Evolutionary conservation across 2,113 vertebrate genomes (phyloP), one percentile per base, ranked within the genome.

Genomic region (Mystacornis crossleyi): DNA sequence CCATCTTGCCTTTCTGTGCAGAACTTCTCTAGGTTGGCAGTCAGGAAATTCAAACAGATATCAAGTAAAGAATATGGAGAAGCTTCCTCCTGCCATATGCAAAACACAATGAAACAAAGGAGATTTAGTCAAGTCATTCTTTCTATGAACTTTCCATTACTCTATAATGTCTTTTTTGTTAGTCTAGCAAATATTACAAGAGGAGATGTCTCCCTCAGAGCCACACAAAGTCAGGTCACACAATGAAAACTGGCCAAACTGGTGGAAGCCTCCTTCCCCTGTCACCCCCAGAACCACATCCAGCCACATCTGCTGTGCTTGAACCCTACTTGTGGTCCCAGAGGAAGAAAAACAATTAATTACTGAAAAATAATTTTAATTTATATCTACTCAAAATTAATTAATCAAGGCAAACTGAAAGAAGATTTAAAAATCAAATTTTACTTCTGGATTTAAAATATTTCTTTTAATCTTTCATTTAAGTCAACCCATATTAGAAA

Each of bases 1-100:
- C 99, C 99, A 97, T 99, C 99, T 23, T 99, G 98, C 38, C 98
- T 98, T 93, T 99, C 99, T 89, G 98, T 98, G 93, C 99, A 99
- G 96, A 99, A 99, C 86, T 98, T 98, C 95, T 99, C 99, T 66
- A 99, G 98, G 82, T 99, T 98, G 51, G 98, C 98, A 95, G 99
- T 99, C 95, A 99, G 98, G 92, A 99, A 99, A 93, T 98, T 99
- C 97, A 99, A 98, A 86, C 99, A 99, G 96, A 99, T 98, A 96
- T 99, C 99, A 43, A 99, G 98, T 96, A 99, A 98, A 78, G 99
- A 98, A 38, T 99, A 98, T 1, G 99, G 99, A 80, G 99, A 99
- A 16, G 99, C 98, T 88, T 99, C 99, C 89, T 99, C 99, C 99
- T 99, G 97, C 72, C 26, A 33, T 5, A 93, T 3, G 7, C 80